Evolutionary conservation across 2,888 invertebrate genomes (phyloP).

Genomic region (Unio delphinus): DNA sequence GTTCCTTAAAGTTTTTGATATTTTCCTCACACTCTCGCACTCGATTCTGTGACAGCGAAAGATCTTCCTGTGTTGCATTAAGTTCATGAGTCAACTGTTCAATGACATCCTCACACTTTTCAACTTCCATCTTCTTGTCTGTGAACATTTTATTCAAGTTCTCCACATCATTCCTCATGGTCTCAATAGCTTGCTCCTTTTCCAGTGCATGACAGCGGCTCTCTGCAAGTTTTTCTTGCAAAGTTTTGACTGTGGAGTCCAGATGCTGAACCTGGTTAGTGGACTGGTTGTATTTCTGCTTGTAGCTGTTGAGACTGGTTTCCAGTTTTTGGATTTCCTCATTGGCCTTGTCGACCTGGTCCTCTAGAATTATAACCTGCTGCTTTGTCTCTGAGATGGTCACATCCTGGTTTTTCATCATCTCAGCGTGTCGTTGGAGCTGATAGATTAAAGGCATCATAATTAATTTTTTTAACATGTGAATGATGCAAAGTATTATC

Average conservation of each 20-base stretch:
- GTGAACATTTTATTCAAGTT: conserved; percentile 57
- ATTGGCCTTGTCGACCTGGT: conserved; percentile 52
- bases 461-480: too few relatives aligned
- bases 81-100: conserved; percentile 66
- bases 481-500: background rate
- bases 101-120: conserved; percentile 65
- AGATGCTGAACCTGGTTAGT: conserved; percentile 55
- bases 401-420: conserved; percentile 54
- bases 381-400: conserved; percentile 57
- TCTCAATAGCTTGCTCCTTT: conserved; percentile 57
- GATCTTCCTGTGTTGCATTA: conserved; percentile 60
- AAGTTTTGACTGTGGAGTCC: conserved; percentile 55
- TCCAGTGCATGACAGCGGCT: conserved; percentile 59
- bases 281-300: conserved; percentile 61
- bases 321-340: conserved; percentile 55
- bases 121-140: conserved; percentile 60
- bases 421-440: conserved; percentile 54
- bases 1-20: conserved; percentile 55
- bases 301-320: conserved; percentile 49
- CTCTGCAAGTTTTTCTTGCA: conserved; percentile 63
- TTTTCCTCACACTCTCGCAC: conserved; percentile 58
- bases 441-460: conserved; percentile 19
- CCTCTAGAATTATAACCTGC: conserved; percentile 60
- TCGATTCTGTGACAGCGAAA: conserved; percentile 55
- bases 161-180: conserved; percentile 57